These are phyloP conservation scores for Phataginus tetradactyla DNA, from an alignment of 2,797 vertebrate species.

Conservation along the genomic window DNA sequence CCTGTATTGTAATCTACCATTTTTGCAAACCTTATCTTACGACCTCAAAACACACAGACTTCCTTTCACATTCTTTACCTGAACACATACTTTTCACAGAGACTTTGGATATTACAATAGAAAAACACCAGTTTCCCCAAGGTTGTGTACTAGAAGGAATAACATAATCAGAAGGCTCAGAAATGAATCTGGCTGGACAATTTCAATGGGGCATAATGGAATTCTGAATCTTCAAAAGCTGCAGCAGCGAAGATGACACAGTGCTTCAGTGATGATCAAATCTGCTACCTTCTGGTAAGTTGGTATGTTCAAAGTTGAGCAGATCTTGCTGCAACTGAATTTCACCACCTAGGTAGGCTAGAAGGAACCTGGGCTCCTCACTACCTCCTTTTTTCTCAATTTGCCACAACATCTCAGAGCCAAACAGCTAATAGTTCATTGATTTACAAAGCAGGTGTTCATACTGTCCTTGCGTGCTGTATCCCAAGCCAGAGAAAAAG, in stretches of 20 bases:
- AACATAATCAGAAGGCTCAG: neutral
- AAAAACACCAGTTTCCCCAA: neutral
- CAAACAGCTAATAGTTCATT: neutral
- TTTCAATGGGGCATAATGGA: neutral
- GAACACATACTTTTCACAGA: neutral
- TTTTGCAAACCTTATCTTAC: neutral
- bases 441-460: neutral
- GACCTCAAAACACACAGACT: neutral
- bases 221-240: neutral
- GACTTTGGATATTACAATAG: neutral
- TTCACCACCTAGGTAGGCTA: neutral
- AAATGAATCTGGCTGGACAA: neutral
- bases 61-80: neutral
- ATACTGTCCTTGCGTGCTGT: neutral
- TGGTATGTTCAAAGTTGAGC: neutral
- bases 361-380: neutral
- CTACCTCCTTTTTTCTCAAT: neutral
- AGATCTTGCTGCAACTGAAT: neutral
- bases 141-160: neutral
- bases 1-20: neutral
- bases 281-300: neutral
- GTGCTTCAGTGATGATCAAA: neutral
- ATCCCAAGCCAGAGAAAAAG: neutral
- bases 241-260: accelerated
- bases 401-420: neutral